phyloP scores from a whole-genome alignment of 2,888 invertebrate genomes.

The Drosophila falleni region DNA sequence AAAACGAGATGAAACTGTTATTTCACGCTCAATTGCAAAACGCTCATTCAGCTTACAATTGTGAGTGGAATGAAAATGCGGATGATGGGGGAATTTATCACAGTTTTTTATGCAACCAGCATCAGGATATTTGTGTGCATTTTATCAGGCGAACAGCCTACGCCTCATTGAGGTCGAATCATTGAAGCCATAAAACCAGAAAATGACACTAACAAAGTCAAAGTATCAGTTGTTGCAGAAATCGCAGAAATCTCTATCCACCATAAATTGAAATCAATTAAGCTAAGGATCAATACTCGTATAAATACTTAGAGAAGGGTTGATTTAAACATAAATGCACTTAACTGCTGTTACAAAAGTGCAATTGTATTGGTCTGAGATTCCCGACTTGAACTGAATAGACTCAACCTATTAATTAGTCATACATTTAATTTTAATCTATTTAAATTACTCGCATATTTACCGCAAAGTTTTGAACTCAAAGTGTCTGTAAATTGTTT shows the following conservation, averaged over 20 bases:
- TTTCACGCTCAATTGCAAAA: slow-evolving; percentile 69
- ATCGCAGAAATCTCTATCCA: neutral
- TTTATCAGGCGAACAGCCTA: slow-evolving; percentile 33
- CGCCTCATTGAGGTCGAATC: slow-evolving; percentile 30
- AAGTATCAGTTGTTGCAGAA: slow-evolving; percentile 1
- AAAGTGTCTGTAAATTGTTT: slow-evolving; percentile 15
- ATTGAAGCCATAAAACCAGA: slow-evolving; percentile 18
- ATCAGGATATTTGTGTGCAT: slow-evolving; percentile 46
- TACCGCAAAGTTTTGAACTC: neutral
- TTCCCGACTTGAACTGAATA: neutral
- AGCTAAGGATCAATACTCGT: neutral
- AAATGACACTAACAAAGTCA: slow-evolving; percentile 12
- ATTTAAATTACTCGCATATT: slow-evolving; percentile 13
- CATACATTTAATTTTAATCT: slow-evolving; percentile 10
- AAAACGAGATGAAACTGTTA: slow-evolving; percentile 55
- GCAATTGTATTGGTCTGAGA: no score
- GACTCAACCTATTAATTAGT: neutral
- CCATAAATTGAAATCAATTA: slow-evolving; percentile 20
- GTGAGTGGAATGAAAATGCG: neutral
- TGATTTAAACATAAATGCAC: neutral
- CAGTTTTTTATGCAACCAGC: slow-evolving; percentile 32
- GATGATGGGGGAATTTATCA: slow-evolving; percentile 32
- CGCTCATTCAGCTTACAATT: slow-evolving; percentile 57
- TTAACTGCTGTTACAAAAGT: neutral
- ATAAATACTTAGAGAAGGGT: neutral